These are phyloP conservation scores for Protosalanx chinensis DNA, from an alignment of 2,797 vertebrate genomes.

Conservation along the genomic window DNA sequence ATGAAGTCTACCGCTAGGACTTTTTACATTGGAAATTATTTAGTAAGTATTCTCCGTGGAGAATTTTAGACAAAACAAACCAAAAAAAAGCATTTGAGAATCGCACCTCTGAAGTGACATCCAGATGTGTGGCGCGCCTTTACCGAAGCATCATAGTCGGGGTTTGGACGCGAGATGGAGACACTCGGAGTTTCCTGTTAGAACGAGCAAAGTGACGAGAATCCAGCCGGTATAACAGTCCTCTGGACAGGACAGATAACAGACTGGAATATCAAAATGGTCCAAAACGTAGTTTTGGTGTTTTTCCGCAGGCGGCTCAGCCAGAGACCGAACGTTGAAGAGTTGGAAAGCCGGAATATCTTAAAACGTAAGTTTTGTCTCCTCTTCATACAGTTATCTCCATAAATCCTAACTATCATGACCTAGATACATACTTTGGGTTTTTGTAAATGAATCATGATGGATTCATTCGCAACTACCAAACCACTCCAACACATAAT, in stretches of 20 bases:
- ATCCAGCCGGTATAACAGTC: slow-evolving; percentile 48
- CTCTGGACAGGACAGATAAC: not conserved
- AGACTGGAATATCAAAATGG: slow-evolving; percentile 67
- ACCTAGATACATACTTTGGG: not conserved
- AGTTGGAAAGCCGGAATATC: slow-evolving; percentile 96
- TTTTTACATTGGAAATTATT: not conserved
- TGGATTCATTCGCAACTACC: not conserved
- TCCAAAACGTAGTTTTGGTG: slow-evolving; percentile 93
- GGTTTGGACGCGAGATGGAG: slow-evolving; percentile 73
- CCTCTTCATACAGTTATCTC: not conserved
- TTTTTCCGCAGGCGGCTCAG: slow-evolving; percentile 98
- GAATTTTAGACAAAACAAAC: not conserved
- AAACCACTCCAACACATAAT: not conserved
- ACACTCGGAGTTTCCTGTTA: slow-evolving; percentile 66
- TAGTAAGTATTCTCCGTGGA: slow-evolving; percentile 16
- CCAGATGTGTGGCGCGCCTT: slow-evolving; percentile 74
- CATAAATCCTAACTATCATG: not conserved
- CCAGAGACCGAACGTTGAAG: slow-evolving; percentile 96
- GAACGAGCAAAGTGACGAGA: slow-evolving; percentile 58
- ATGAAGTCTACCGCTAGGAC: slow-evolving; percentile 29
- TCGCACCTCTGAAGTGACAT: slow-evolving; percentile 28
- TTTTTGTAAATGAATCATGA: not conserved
- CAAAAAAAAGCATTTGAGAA: slow-evolving; percentile 3
- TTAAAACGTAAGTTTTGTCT: slow-evolving; percentile 88
- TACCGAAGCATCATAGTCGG: slow-evolving; percentile 65